Base-by-base conservation (phyloP, 2,888 invertebrate genomes). In the Nomada goodeniana region DNA sequence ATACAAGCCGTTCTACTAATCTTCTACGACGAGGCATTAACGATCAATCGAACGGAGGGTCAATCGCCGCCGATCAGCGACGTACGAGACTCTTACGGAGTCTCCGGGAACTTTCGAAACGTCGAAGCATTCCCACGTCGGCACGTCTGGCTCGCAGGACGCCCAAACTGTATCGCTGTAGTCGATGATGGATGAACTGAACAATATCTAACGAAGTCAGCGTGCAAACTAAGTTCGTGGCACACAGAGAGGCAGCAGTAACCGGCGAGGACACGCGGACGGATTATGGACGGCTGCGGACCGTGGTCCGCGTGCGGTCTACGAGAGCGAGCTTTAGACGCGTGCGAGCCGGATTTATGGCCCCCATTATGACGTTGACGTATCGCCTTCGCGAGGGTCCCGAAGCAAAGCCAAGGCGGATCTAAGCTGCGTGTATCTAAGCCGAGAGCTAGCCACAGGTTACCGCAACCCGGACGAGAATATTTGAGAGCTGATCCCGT, bases 331-430 rank as follows among this genome's bases (percentile, higher is more conserved):
- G 88, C 77, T 88, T 88, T 86, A 83, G 88, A 88, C 91, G 90
- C 90, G 90, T 91, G 91, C 90, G 88, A 90, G 90, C 86, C 80
- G 90, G 90, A 92, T 92, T 92, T 92, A 91, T 90, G 87, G 87
- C 83, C 85, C 84, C 90, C 88, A 90, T 91, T 92, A 92, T 91
- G 92, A 91, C 91, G 87, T 91, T 91, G 91, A 92, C 91, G 89
- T 89, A 92, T 91, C 91, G 89, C 90, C 88, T 87, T 82, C 85
- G 85, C 76, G 86, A 87, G 89, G 86, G 88, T 86, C 88, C 89
- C 89, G 89, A 90, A 89, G 86, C 90, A 85, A 88, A 89, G 85
- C 85, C 84, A 83, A 88, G 87, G 89, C 86, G 86, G 88, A 91
- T 89, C 90, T 87, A 87, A 86, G 90, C 90, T 86, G 82, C 89